Conservation (phyloP, 2,113 vertebrate species). For the Pungitius pungitius region DNA sequence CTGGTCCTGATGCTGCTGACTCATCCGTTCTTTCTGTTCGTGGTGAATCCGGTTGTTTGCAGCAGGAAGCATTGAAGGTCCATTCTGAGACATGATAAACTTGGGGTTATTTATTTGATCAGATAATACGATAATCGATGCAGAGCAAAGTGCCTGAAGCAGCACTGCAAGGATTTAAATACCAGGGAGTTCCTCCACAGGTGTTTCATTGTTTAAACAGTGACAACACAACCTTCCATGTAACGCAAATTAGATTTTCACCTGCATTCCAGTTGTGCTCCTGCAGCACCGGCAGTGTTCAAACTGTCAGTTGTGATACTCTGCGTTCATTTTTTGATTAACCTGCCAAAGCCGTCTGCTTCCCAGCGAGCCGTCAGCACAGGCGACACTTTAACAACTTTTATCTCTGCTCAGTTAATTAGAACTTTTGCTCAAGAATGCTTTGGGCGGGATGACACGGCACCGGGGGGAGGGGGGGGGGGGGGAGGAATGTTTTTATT, state of each 20-base stretch:
- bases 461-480: background rate
- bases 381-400: slow-evolving; percentile 63
- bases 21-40: background rate
- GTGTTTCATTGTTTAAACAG: slow-evolving; percentile 36
- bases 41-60: background rate
- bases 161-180: background rate
- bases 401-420: slow-evolving; percentile 70
- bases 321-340: slow-evolving; percentile 71
- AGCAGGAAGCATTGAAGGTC: background rate
- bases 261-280: slow-evolving; percentile 34
- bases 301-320: slow-evolving; percentile 63
- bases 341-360: slow-evolving; percentile 61
- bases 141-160: background rate
- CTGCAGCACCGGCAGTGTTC: slow-evolving; percentile 51
- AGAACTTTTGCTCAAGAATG: slow-evolving; percentile 58
- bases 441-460: slow-evolving; percentile 49
- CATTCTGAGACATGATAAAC: too few relatives aligned
- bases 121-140: background rate
- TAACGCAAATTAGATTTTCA: slow-evolving; percentile 49
- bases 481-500: too few relatives aligned
- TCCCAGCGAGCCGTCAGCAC: slow-evolving; percentile 57
- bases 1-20: too few relatives aligned
- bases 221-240: slow-evolving; percentile 52
- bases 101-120: too few relatives aligned
- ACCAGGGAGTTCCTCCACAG: background rate